Evolutionary conservation across 2,888 invertebrate species (phyloP).

Genomic region (Cantharis rufa): DNA sequence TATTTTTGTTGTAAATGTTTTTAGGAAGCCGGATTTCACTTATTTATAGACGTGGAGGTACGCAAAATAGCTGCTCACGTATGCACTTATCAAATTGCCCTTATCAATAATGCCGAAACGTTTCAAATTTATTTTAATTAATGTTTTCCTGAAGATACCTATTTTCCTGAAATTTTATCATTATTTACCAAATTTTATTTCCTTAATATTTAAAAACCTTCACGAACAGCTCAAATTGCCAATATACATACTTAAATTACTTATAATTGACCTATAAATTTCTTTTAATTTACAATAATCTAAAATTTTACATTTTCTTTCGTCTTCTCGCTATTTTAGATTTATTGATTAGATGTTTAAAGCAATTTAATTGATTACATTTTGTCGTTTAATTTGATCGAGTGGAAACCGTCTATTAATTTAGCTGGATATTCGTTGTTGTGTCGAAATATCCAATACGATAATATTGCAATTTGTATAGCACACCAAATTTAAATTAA

Average conservation of each 20-base stretch:
- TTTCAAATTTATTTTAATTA: not conserved
- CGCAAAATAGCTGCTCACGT: not conserved
- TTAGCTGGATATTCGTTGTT: too few species aligned
- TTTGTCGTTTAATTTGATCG: not conserved
- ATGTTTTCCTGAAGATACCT: not conserved
- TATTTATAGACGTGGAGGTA: not conserved
- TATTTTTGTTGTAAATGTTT: not conserved
- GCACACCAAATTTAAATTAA: too few species aligned
- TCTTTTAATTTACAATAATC: not conserved
- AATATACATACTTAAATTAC: too few species aligned
- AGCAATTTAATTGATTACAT: too few species aligned
- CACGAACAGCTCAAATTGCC: not conserved
- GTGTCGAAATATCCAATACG: too few species aligned
- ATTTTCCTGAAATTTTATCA: not conserved
- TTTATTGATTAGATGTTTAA: not conserved
- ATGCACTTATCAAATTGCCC: not conserved
- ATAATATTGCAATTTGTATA: too few species aligned
- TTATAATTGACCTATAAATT: too few species aligned
- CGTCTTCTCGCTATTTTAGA: not conserved
- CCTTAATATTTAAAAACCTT: not conserved
- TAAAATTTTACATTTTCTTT: not conserved
- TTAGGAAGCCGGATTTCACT: not conserved
- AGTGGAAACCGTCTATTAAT: too few species aligned
- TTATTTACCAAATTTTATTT: too few species aligned
- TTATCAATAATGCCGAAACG: not conserved